These are phyloP conservation scores for Panagrolaimus sp. DNA, from an alignment of 1,140 invertebrate genomes.

Conservation along the genomic window DNA sequence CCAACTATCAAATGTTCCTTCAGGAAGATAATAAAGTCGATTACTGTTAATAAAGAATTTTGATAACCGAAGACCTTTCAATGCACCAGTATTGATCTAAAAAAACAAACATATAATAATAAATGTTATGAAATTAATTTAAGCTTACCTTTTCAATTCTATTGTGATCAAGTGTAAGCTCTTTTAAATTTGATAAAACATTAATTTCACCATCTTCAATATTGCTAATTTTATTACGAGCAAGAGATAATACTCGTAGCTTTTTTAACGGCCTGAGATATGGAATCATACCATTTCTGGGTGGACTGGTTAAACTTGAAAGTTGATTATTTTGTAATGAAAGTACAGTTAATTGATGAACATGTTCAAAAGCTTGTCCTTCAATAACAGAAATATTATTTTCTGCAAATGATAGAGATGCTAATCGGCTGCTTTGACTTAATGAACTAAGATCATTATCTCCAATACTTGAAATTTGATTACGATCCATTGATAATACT, in stretches of 20 bases:
- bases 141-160: slow-evolving; percentile 31
- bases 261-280: slow-evolving; percentile 36
- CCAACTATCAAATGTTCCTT: slow-evolving; percentile 42
- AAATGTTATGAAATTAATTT: neutral
- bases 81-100: slow-evolving; percentile 40
- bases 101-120: slow-evolving; percentile 15
- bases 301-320: slow-evolving; percentile 22
- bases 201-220: slow-evolving; percentile 45
- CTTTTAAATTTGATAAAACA: slow-evolving; percentile 31
- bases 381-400: slow-evolving; percentile 46
- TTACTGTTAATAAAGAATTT: slow-evolving; percentile 49
- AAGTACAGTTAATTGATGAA: slow-evolving; percentile 30
- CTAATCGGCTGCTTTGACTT: slow-evolving; percentile 29
- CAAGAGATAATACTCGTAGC: slow-evolving; percentile 37
- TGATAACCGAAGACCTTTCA: slow-evolving; percentile 36
- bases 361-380: slow-evolving; percentile 26
- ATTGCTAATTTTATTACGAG: slow-evolving; percentile 32
- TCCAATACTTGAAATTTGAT: slow-evolving; percentile 30
- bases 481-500: slow-evolving; percentile 40
- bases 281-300: neutral
- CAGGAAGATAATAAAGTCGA: slow-evolving; percentile 42
- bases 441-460: slow-evolving; percentile 38
- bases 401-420: slow-evolving; percentile 39
- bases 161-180: slow-evolving; percentile 44
- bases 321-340: slow-evolving; percentile 42